Conservation (phyloP, 2,797 vertebrate species). For the Poliocrania exsul region DNA sequence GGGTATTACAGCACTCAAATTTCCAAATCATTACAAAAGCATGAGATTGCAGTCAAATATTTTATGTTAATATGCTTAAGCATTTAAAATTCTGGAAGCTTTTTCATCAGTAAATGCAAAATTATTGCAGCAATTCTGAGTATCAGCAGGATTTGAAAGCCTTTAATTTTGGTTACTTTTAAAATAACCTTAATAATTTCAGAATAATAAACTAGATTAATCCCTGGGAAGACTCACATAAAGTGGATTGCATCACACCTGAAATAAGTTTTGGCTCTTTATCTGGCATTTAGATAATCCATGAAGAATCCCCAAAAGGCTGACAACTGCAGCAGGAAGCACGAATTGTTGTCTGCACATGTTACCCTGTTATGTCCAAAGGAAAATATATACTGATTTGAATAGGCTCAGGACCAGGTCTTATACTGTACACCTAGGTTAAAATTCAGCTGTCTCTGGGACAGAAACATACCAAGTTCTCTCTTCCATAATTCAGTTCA, state of each 20-base stretch:
- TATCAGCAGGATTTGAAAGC: background rate
- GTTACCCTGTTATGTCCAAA: background rate
- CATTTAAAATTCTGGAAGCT: background rate
- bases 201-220: background rate
- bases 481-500: background rate
- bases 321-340: background rate
- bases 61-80: background rate
- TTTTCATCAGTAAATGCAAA: constrained; percentile 4
- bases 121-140: background rate
- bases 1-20: background rate
- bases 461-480: background rate
- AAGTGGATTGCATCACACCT: background rate
- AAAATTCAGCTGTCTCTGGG: background rate
- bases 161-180: constrained; percentile 1
- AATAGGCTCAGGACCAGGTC: background rate
- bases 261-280: background rate
- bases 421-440: background rate
- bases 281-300: background rate
- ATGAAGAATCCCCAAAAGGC: background rate
- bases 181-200: background rate
- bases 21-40: constrained; percentile 2
- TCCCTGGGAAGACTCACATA: background rate
- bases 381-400: background rate
- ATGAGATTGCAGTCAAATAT: constrained; percentile 1
- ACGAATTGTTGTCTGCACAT: background rate